These are phyloP conservation scores for Corbicula japonica DNA, from an alignment of 2,888 invertebrate genomes.

Conservation along the genomic window DNA sequence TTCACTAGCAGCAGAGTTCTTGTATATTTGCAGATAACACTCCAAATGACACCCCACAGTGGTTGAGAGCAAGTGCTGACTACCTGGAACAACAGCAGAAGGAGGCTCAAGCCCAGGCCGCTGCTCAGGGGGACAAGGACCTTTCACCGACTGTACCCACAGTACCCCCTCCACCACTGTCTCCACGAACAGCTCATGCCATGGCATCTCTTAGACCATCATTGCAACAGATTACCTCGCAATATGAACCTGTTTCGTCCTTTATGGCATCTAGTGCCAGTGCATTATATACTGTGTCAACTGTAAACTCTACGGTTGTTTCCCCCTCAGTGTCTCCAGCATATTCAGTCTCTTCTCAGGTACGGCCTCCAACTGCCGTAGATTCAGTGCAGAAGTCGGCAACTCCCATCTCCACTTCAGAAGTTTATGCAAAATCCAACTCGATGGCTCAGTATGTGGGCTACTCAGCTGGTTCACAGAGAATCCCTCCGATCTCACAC, in stretches of 20 bases:
- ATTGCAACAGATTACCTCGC: constrained; percentile 46
- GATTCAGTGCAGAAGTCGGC: constrained; percentile 60
- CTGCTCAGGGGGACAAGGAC: constrained; percentile 48
- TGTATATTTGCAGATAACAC: constrained; percentile 69
- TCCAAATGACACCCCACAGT: constrained; percentile 67
- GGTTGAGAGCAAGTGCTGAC: constrained; percentile 68
- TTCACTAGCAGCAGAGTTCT: no score
- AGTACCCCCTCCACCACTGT: constrained; percentile 46
- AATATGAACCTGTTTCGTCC: constrained; percentile 56
- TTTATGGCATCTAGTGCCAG: constrained; percentile 51
- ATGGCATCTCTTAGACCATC: constrained; percentile 55
- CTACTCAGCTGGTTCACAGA: constrained; percentile 45
- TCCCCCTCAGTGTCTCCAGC: constrained; percentile 63
- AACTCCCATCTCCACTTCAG: constrained; percentile 54
- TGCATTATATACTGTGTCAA: constrained; percentile 59
- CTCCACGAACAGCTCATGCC: constrained; percentile 49
- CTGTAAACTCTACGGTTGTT: constrained; percentile 59
- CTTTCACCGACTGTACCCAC: constrained; percentile 49
- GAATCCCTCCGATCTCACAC: constrained; percentile 67
- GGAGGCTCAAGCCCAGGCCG: constrained; percentile 56
- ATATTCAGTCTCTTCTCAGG: constrained; percentile 48
- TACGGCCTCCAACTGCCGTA: constrained; percentile 37
- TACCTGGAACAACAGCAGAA: constrained; percentile 66
- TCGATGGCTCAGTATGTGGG: constrained; percentile 52
- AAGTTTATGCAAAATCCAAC: constrained; percentile 53